Percentiles rank a stretch among this genome's conserved stretches.
phyloP scores from a whole-genome alignment of 2,888 invertebrate genomes.

The Lymantria monacha region DNA sequence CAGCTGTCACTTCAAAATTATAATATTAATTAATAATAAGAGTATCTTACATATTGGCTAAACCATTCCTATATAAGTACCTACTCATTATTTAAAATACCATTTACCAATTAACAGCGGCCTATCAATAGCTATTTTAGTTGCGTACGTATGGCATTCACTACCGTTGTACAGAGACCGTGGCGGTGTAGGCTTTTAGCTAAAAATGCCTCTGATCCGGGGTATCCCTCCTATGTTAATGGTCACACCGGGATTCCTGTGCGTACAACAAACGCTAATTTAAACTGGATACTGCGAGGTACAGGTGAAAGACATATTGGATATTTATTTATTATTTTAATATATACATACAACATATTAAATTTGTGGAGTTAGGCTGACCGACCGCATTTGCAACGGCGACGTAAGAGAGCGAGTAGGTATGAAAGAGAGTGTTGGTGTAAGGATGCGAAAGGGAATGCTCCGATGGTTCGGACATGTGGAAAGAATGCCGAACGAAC shows the following conservation, averaged over 20 bases:
- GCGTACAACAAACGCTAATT: slow-evolving; percentile 63
- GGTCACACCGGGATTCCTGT: slow-evolving; percentile 51
- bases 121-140: slow-evolving; percentile 16
- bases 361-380: too few relatives aligned
- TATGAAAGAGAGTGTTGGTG: too few relatives aligned
- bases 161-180: slow-evolving; percentile 19
- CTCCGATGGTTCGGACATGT: too few relatives aligned
- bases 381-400: too few relatives aligned
- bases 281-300: slow-evolving; percentile 58
- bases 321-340: background rate
- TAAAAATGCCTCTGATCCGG: slow-evolving; percentile 45
- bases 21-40: too few relatives aligned
- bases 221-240: slow-evolving; percentile 69
- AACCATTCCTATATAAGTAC: too few relatives aligned
- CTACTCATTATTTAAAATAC: slow-evolving; percentile 1
- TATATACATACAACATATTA: too few relatives aligned
- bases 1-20: too few relatives aligned
- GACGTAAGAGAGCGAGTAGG: too few relatives aligned
- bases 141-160: slow-evolving; percentile 19
- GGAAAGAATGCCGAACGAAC: too few relatives aligned
- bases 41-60: too few relatives aligned
- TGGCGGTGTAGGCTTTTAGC: slow-evolving; percentile 50
- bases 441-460: too few relatives aligned
- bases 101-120: slow-evolving; percentile 31
- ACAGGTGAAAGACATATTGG: slow-evolving; percentile 30